Evolutionary conservation across 2,797 vertebrate species (phyloP).

Genomic region (Hybognathus amarus): DNA sequence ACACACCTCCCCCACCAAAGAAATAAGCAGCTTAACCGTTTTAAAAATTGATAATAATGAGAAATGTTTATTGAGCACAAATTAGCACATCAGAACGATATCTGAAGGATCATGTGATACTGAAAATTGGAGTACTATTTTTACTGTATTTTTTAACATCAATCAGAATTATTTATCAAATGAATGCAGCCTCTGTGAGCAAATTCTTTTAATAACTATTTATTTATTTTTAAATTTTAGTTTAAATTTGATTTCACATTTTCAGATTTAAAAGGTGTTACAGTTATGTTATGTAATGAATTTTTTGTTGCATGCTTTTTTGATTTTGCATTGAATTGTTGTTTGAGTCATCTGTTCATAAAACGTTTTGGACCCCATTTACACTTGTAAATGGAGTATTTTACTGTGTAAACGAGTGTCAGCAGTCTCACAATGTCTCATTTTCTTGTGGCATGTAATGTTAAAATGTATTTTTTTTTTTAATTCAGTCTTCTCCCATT

Average conservation of each 20-base stretch:
- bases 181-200: background rate
- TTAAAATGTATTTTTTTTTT: too few relatives aligned
- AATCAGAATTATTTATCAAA: background rate
- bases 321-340: background rate
- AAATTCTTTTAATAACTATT: background rate
- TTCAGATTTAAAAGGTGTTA: background rate
- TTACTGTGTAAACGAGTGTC: slow-evolving; percentile 32
- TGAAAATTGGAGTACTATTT: background rate
- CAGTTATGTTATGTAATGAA: background rate
- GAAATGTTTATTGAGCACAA: background rate
- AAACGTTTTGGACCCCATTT: background rate
- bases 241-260: background rate
- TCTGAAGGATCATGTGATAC: background rate
- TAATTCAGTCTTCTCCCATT: background rate
- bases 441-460: slow-evolving; percentile 59
- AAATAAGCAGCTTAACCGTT: background rate
- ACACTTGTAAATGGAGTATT: slow-evolving; percentile 19
- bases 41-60: background rate
- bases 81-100: background rate
- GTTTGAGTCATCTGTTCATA: background rate
- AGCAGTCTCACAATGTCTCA: slow-evolving; percentile 15
- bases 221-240: background rate
- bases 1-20: background rate
- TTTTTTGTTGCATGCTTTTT: too few relatives aligned
- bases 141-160: background rate